phyloP scores from a whole-genome alignment of 2,888 invertebrate genomes.

The Temnothorax rugatulus region DNA sequence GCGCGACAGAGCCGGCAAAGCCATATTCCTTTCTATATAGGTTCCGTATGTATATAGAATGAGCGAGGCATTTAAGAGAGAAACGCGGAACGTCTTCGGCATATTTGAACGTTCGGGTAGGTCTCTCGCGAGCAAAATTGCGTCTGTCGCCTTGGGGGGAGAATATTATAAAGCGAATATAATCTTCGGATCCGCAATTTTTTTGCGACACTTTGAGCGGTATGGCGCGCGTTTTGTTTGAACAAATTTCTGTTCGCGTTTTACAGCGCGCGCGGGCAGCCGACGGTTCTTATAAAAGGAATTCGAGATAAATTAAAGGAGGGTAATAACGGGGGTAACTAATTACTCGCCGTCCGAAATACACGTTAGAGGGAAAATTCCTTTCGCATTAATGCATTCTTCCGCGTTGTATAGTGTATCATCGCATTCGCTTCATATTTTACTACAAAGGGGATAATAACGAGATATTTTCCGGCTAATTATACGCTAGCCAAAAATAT shows the following conservation, averaged over 20 bases:
- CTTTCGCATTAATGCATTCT: conserved; percentile 42
- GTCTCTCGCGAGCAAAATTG: conserved; percentile 34
- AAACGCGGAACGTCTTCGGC: conserved; percentile 45
- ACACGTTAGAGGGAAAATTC: conserved; percentile 43
- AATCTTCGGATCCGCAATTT: conserved; percentile 35
- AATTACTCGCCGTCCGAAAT: conserved; percentile 39
- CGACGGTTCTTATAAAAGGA: conserved; percentile 28
- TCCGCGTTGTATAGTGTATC: conserved; percentile 33
- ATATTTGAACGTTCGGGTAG: conserved; percentile 39
- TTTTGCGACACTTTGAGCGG: conserved; percentile 24
- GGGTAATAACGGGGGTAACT: conserved; percentile 20
- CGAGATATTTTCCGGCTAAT: conserved; percentile 31
- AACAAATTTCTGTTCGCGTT: conserved; percentile 32
- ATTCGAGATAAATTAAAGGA: conserved; percentile 47
- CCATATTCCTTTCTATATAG: conserved; percentile 32
- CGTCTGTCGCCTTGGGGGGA: conserved; percentile 52
- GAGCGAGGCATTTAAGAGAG: conserved; percentile 26
- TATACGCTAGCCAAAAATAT: conserved; percentile 12
- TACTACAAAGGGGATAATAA: conserved; percentile 38
- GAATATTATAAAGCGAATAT: conserved; percentile 52
- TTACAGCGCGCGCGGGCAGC: background rate
- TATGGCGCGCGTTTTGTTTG: background rate
- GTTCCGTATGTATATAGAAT: background rate
- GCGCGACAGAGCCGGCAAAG: conserved; percentile 22
- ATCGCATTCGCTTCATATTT: conserved; percentile 12